These are phyloP conservation scores for Enteromius afrohamiltoni DNA, from an alignment of 2,797 vertebrate species.

Conservation along the genomic window DNA sequence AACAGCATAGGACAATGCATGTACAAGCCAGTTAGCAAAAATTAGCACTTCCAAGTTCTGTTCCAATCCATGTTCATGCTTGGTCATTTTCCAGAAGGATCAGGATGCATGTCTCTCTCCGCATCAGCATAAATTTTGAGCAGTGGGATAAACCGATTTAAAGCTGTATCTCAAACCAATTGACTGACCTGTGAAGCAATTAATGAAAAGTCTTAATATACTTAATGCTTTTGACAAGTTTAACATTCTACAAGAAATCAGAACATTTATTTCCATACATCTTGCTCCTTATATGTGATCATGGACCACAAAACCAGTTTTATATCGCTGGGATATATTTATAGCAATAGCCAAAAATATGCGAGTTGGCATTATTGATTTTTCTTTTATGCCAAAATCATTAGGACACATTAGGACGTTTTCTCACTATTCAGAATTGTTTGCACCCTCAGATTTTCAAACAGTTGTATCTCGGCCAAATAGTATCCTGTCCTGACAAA, in stretches of 20 bases:
- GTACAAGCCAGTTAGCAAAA: conserved; percentile 3
- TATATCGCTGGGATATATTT: too few species aligned
- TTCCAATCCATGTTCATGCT: not conserved
- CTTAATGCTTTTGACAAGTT: not conserved
- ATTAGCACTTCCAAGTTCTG: not conserved
- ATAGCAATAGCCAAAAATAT: too few species aligned
- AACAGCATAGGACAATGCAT: not conserved
- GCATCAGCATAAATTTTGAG: not conserved
- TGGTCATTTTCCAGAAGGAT: not conserved
- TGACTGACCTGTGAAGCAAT: not conserved
- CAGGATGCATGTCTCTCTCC: not conserved
- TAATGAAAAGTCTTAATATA: not conserved
- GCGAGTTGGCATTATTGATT: too few species aligned
- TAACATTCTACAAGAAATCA: not conserved
- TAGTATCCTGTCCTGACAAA: too few species aligned
- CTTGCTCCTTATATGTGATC: not conserved
- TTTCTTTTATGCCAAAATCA: too few species aligned
- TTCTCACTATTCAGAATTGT: too few species aligned
- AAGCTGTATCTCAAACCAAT: not conserved
- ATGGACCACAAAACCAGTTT: too few species aligned
- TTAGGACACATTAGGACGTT: too few species aligned
- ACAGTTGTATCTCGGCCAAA: too few species aligned
- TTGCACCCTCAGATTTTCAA: too few species aligned
- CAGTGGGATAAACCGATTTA: not conserved
- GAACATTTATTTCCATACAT: not conserved